These are phyloP conservation scores for Nesidiocoris tenuis DNA, from an alignment of 2,888 invertebrate genomes.

Conservation along the genomic window DNA sequence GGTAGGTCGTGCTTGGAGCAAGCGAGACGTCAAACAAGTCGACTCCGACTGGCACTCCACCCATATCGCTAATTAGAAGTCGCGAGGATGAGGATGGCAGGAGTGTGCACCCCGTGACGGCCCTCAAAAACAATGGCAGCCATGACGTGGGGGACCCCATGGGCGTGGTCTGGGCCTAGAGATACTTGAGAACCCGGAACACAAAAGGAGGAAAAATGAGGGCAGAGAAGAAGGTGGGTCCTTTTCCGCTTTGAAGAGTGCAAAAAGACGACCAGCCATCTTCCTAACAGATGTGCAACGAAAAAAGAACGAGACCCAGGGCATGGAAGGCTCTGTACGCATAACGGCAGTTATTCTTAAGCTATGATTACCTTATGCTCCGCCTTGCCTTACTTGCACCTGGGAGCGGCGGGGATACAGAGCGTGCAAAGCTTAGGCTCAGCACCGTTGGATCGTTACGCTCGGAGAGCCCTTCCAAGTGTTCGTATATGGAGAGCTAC, in stretches of 20 bases:
- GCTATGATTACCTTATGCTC: slow-evolving; percentile 29
- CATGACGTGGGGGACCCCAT: slow-evolving; percentile 16
- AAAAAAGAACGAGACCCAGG: background rate
- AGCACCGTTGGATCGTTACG: slow-evolving; percentile 37
- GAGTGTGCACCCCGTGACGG: background rate
- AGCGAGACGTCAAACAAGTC: slow-evolving; percentile 18
- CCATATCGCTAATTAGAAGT: slow-evolving; percentile 39
- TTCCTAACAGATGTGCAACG: slow-evolving; percentile 39
- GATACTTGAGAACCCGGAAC: slow-evolving; percentile 33
- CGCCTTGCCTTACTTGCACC: background rate
- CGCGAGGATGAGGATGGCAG: slow-evolving; percentile 6
- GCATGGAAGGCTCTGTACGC: background rate
- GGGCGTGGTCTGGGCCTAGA: slow-evolving; percentile 24
- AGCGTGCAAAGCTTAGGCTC: no score
- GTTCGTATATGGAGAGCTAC: background rate
- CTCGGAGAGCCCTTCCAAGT: slow-evolving; percentile 37
- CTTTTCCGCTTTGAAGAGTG: slow-evolving; percentile 31
- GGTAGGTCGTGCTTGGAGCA: slow-evolving; percentile 26
- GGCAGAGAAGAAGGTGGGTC: background rate
- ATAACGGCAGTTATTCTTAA: slow-evolving; percentile 12
- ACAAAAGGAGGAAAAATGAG: slow-evolving; percentile 2
- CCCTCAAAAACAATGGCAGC: slow-evolving; percentile 38
- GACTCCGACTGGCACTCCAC: slow-evolving; percentile 24
- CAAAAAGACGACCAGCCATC: slow-evolving; percentile 42
- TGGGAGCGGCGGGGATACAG: slow-evolving; percentile 19